A percentile compares a stretch with the other conserved stretches of the same genome.
These are phyloP conservation scores for Apostichopus parvimensis DNA, from an alignment of 35 echinoderm and acorn worm genomes.

Conservation along the genomic window DNA sequence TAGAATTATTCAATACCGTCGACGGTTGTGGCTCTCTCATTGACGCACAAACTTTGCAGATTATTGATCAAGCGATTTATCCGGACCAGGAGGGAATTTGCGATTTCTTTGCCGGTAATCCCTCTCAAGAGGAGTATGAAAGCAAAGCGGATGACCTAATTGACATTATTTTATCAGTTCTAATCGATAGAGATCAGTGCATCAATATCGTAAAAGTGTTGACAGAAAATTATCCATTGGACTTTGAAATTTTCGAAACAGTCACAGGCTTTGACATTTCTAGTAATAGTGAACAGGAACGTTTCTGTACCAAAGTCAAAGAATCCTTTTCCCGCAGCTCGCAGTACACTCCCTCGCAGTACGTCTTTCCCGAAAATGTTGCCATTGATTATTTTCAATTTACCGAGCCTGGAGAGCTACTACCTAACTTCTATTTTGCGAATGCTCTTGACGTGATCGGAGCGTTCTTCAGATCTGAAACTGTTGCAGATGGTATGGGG, in stretches of 20 bases:
- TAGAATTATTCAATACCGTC: not conserved
- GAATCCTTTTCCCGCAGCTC: no score
- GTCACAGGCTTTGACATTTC: no score
- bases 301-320: no score
- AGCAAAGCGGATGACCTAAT: not conserved
- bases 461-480: constrained; percentile 6
- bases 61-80: not conserved
- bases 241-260: not conserved
- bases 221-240: no score
- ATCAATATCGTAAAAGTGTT: not conserved
- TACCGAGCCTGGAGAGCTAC: not conserved
- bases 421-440: constrained; percentile 10
- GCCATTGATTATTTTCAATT: no score
- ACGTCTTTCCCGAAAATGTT: no score
- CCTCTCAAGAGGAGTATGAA: no score
- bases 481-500: not conserved
- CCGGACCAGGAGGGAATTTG: no score
- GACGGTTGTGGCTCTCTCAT: not conserved
- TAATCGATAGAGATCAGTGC: not conserved
- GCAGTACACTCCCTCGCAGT: no score
- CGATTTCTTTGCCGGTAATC: no score
- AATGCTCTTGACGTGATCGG: constrained; percentile 4
- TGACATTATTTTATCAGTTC: not conserved
- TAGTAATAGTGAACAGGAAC: no score
- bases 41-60: not conserved